phyloP scores from a whole-genome alignment of 2,797 vertebrate species.

The Selene dorsalis region DNA sequence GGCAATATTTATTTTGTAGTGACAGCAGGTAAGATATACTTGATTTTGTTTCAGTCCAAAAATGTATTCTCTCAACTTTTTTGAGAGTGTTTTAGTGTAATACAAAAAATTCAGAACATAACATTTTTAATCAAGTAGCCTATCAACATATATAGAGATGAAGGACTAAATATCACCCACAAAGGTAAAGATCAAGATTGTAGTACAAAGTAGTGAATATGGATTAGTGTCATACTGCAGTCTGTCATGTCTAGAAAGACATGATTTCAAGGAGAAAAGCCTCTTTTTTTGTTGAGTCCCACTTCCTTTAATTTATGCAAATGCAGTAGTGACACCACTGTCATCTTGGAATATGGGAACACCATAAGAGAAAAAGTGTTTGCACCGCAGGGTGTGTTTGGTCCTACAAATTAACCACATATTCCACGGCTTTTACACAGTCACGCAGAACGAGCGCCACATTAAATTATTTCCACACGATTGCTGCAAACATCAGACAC shows the following conservation, averaged over 20 bases:
- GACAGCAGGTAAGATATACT: not conserved
- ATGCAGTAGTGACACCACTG: not conserved
- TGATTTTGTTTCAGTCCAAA: not conserved
- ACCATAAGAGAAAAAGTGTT: slow-evolving; percentile 5
- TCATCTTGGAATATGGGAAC: slow-evolving; percentile 3
- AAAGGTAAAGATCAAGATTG: not conserved
- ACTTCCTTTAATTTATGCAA: not conserved
- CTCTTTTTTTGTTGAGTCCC: not conserved
- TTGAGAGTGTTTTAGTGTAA: no score
- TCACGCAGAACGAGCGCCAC: slow-evolving; percentile 17
- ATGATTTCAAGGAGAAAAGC: slow-evolving; percentile 13
- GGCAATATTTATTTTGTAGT: not conserved
- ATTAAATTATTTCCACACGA: slow-evolving; percentile 33
- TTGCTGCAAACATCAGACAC: slow-evolving; percentile 34
- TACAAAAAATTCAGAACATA: no score
- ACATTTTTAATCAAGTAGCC: not conserved
- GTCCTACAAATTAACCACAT: slow-evolving; percentile 26
- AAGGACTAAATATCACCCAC: not conserved
- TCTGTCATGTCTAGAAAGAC: slow-evolving; percentile 6
- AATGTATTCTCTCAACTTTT: not conserved
- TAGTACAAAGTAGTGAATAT: not conserved
- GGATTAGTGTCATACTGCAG: slow-evolving; percentile 13
- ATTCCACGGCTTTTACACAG: slow-evolving; percentile 17
- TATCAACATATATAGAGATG: not conserved
- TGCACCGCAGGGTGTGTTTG: slow-evolving; percentile 9